Evolutionary conservation across 2,113 vertebrate genomes (phyloP).

Genomic region (Saguinus midas): DNA sequence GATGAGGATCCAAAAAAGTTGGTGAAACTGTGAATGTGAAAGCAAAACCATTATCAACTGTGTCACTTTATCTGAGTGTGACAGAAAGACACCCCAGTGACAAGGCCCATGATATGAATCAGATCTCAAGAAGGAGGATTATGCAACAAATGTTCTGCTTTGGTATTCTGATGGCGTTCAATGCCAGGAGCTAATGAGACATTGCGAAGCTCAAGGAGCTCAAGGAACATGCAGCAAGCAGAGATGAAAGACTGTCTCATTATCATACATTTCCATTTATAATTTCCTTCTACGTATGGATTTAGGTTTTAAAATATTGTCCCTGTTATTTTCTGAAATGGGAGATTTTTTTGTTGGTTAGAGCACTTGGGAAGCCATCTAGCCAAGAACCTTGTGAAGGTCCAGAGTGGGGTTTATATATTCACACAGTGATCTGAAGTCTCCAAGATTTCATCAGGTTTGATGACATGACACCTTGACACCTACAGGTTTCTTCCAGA

Average conservation of each 20-base stretch:
- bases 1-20: background rate
- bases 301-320: constrained; percentile 19
- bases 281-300: background rate
- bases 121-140: background rate
- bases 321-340: background rate
- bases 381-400: background rate
- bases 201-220: background rate
- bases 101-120: background rate
- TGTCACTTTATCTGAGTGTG: background rate
- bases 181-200: background rate
- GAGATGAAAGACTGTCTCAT: background rate
- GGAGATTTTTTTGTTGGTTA: background rate
- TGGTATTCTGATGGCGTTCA: background rate
- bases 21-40: background rate
- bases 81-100: background rate
- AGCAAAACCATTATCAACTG: background rate
- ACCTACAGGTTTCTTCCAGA: background rate
- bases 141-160: background rate
- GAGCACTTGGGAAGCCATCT: background rate
- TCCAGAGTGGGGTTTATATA: background rate
- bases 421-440: background rate
- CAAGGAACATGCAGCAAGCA: background rate
- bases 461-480: background rate
- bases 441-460: background rate
- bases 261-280: constrained; percentile 37